phyloP scores from a whole-genome alignment of 2,888 invertebrate genomes.

The Fabriciana adippe region DNA sequence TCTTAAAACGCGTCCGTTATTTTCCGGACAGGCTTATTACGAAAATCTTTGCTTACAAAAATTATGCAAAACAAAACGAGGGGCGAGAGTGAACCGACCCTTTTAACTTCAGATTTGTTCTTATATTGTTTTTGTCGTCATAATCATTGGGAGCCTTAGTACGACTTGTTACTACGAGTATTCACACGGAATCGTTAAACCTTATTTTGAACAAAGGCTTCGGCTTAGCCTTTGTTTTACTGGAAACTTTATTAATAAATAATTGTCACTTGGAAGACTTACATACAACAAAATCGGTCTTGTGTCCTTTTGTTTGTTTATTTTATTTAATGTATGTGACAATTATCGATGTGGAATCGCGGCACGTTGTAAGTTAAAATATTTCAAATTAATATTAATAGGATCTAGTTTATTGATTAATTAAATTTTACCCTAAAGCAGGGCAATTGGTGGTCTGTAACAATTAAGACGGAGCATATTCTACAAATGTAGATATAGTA shows the following conservation, averaged over 20 bases:
- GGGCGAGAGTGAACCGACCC: slow-evolving; percentile 2
- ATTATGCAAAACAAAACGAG: slow-evolving; percentile 21
- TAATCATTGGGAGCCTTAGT: neutral
- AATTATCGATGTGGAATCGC: too few relatives aligned
- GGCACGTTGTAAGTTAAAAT: too few relatives aligned
- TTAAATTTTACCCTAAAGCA: neutral
- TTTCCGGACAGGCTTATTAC: slow-evolving; percentile 25
- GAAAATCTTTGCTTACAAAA: slow-evolving; percentile 21
- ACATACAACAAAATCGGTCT: too few relatives aligned
- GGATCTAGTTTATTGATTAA: too few relatives aligned
- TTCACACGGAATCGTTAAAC: neutral
- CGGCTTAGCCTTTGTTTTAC: too few relatives aligned
- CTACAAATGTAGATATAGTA: slow-evolving; percentile 10
- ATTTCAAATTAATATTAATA: too few relatives aligned
- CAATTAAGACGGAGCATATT: slow-evolving; percentile 4
- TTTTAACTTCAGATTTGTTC: slow-evolving; percentile 9
- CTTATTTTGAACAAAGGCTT: too few relatives aligned
- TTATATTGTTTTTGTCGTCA: slow-evolving; percentile 6
- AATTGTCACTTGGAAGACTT: too few relatives aligned
- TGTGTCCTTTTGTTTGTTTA: too few relatives aligned
- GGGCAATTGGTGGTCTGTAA: neutral
- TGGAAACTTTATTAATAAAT: too few relatives aligned
- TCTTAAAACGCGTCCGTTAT: slow-evolving; percentile 16
- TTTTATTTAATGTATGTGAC: too few relatives aligned
- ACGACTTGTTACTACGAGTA: neutral